These are phyloP conservation scores for Caenorhabditis uteleia DNA, from an alignment of 2,888 invertebrate species.

Conservation along the genomic window DNA sequence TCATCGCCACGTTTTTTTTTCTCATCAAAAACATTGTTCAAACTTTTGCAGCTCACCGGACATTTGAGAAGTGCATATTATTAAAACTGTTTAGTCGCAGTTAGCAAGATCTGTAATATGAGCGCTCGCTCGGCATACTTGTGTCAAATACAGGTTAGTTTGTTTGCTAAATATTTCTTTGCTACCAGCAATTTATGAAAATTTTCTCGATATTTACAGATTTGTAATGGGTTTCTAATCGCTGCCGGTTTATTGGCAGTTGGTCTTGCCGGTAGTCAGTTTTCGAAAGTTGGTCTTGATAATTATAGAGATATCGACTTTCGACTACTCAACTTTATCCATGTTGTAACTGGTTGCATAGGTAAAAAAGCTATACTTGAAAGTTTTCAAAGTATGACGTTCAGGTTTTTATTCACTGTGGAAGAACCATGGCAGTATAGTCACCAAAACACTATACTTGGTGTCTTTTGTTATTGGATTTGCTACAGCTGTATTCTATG, in stretches of 20 bases:
- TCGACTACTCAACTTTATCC: conserved; percentile 64
- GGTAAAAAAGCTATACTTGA: conserved; percentile 27
- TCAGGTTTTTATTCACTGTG: conserved; percentile 63
- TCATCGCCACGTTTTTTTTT: background rate
- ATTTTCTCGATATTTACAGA: conserved; percentile 25
- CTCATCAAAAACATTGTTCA: too few species aligned
- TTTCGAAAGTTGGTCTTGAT: conserved; percentile 63
- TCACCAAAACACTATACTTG: conserved; percentile 66
- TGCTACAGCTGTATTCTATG: conserved; percentile 66
- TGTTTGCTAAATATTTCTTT: background rate
- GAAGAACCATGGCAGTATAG: conserved; percentile 67
- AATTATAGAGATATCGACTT: conserved; percentile 68
- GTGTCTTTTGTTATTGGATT: conserved; percentile 63
- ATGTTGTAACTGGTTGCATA: conserved; percentile 61
- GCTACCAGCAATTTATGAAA: too few species aligned
- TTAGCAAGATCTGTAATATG: conserved; percentile 44
- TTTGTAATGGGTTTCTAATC: conserved; percentile 64
- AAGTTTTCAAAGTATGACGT: background rate
- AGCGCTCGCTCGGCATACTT: conserved; percentile 56
- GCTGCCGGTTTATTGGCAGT: conserved; percentile 60
- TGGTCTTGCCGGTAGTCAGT: conserved; percentile 66
- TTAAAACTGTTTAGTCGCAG: background rate
- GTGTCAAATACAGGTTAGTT: conserved; percentile 60
- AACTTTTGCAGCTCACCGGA: too few species aligned
- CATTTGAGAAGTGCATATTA: too few species aligned